phyloP scores from a whole-genome alignment of 35 echinoderm and acorn worm genomes.

The Apostichopus parvimensis region DNA sequence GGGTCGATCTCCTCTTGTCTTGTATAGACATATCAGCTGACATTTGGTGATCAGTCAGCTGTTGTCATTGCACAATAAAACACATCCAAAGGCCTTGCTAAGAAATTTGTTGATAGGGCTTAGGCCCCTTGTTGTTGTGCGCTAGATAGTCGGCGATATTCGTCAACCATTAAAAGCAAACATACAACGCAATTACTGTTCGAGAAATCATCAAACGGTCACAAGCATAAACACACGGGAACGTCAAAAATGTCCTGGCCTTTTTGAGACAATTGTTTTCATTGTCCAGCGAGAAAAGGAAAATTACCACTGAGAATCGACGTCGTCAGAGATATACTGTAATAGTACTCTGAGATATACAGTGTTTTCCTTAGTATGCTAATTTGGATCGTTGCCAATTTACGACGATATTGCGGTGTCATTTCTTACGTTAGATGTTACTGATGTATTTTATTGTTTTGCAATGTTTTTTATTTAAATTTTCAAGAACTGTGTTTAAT shows the following conservation, averaged over 20 bases:
- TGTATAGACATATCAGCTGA: slow-evolving; percentile 64
- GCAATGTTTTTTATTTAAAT: not conserved
- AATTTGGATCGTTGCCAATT: slow-evolving; percentile 20
- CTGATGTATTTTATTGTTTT: not conserved
- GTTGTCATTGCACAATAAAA: slow-evolving; percentile 56
- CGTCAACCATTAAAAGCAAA: slow-evolving; percentile 19
- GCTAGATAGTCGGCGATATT: slow-evolving; percentile 9
- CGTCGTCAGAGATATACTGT: not conserved
- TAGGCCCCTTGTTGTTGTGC: slow-evolving; percentile 50
- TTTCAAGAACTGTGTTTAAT: not conserved
- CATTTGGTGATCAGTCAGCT: slow-evolving; percentile 62
- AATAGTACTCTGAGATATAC: not conserved
- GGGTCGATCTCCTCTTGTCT: slow-evolving; percentile 58
- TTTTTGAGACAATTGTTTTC: not conserved
- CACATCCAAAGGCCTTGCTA: slow-evolving; percentile 34
- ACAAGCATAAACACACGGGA: not conserved
- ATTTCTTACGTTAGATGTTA: not conserved
- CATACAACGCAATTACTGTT: not conserved
- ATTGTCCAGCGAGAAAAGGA: not conserved
- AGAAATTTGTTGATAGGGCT: slow-evolving; percentile 36
- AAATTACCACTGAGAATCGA: not conserved
- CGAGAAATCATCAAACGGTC: not conserved
- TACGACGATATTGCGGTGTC: not conserved
- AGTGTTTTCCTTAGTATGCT: slow-evolving; percentile 43
- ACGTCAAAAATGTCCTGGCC: not conserved